These are phyloP conservation scores for Helostoma temminkii DNA, from an alignment of 2,797 vertebrate species.

Conservation along the genomic window DNA sequence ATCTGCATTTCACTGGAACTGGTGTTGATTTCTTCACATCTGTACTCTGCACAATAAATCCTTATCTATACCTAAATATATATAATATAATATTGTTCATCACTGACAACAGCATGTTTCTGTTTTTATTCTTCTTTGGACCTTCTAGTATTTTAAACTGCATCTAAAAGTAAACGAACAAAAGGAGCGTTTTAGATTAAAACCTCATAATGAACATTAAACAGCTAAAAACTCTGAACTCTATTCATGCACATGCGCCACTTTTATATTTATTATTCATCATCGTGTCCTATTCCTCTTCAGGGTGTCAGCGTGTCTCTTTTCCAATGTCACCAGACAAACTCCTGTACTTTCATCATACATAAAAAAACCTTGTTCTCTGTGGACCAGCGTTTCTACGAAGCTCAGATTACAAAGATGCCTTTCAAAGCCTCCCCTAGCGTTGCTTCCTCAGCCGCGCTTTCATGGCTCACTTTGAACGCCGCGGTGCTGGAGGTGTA, in stretches of 20 bases:
- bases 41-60: no score
- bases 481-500: constrained; percentile 41
- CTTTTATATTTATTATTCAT: not conserved
- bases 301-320: not conserved
- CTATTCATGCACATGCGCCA: not conserved
- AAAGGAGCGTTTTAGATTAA: no score
- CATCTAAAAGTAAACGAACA: not conserved
- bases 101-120: no score
- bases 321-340: constrained; percentile 1
- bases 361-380: constrained; percentile 3
- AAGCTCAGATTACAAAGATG: not conserved
- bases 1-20: no score
- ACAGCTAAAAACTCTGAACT: not conserved
- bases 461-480: constrained; percentile 9
- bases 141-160: no score
- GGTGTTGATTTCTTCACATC: no score
- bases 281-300: not conserved
- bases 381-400: not conserved
- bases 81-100: no score
- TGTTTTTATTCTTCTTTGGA: no score
- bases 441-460: not conserved
- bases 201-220: no score
- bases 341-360: constrained; percentile 2
- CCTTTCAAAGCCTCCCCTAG: not conserved
- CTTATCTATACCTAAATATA: no score